Percentiles rank a stretch among this genome's conserved stretches.
phyloP scores from a whole-genome alignment of 2,888 invertebrate genomes.

The Cylindroiulus punctatus region DNA sequence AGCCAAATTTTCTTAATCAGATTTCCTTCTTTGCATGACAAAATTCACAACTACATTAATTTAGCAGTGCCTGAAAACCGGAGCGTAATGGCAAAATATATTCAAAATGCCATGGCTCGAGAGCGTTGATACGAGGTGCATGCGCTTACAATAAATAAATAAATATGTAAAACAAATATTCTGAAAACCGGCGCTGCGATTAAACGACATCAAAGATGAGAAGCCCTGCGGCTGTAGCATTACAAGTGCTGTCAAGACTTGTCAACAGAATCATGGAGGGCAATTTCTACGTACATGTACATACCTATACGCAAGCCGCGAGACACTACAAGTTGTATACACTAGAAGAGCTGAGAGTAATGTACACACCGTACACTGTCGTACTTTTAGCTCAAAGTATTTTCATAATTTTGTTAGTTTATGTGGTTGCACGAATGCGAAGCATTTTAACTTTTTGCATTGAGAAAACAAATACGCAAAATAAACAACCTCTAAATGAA shows the following conservation, averaged over 20 bases:
- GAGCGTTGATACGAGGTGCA: neutral
- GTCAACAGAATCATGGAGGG: conserved; percentile 16
- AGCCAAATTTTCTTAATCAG: conserved; percentile 27
- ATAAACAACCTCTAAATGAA: neutral
- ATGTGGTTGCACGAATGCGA: neutral
- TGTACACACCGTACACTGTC: too few species aligned
- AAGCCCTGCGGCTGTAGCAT: neutral
- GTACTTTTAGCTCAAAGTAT: neutral
- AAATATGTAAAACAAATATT: conserved; percentile 16
- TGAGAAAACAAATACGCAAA: neutral
- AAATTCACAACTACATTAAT: neutral
- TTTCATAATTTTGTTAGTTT: conserved; percentile 28
- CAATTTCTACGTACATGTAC: neutral
- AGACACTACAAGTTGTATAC: neutral
- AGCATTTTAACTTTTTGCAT: neutral
- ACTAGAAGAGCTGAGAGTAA: neutral
- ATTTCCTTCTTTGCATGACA: conserved; percentile 13
- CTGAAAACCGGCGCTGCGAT: neutral
- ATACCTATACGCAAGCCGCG: neutral
- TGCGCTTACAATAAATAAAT: conserved; percentile 19
- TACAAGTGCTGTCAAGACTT: conserved; percentile 16
- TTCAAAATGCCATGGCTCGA: neutral
- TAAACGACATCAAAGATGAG: conserved; percentile 29
- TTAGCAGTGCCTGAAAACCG: neutral
- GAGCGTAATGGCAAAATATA: neutral